Evolutionary conservation across 2,113 vertebrate genomes (phyloP), one percentile per base, ranked within the genome.

Genomic region (Lanius ludovicianus): DNA sequence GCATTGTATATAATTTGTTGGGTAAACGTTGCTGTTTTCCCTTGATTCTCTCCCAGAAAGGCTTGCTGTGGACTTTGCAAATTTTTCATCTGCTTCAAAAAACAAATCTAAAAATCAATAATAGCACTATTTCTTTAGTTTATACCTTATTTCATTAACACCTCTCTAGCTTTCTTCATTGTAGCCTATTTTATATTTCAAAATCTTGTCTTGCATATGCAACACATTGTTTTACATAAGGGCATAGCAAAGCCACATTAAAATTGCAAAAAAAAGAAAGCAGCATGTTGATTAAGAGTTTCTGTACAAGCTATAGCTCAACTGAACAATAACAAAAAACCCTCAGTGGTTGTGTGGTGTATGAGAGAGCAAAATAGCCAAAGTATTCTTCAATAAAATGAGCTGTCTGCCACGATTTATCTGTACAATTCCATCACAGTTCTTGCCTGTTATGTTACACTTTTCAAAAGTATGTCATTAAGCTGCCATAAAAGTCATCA

Each of bases 381-480:
- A 93, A 90, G 70, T 80, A 85, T 74, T 95, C 63, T 65, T 90
- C 93, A 93, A 90, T 71, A 96, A 95, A 87, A 90, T 46, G 63
- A 96, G 92, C 87, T 90, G 92, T 90, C 93, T 93, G 82, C 68
- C 56, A 93, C 3, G 18, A 96, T 97, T 96, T 96, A 96, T 96
- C 75, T 90, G 59, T 50, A 92, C 95, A 96, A 93, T 93, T 95
- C 95, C 56, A 96, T 86, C 92, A 90, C 79, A 77, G 82, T 24
- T 78, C 83, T 87, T 93, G 79, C 47, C 75, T 88, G 44, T 85
- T 91, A 91, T 79, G 70, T 67, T 94, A 92, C 31, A 63, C 21
- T 46, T 94, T 46, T 81, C 68, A 94, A 90, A 95, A 93, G 70
- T 41, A 81, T 68, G 79, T 88, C 93, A 90, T 96, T 97, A 96